These are phyloP conservation scores for Caerostris extrusa DNA, from an alignment of 1,140 invertebrate species.

Conservation along the genomic window DNA sequence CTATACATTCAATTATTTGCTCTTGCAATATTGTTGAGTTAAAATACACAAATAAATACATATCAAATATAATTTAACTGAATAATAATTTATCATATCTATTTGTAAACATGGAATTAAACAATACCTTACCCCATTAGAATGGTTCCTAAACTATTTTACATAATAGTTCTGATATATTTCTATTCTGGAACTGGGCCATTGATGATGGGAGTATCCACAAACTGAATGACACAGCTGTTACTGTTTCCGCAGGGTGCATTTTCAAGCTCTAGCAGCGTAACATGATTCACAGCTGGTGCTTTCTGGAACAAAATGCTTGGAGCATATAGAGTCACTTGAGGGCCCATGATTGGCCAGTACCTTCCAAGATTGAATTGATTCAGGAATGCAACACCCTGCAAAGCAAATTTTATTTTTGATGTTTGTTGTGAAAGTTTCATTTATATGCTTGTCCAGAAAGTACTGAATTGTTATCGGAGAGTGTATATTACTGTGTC, in stretches of 20 bases:
- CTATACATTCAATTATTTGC: too few species aligned
- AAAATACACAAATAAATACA: too few species aligned
- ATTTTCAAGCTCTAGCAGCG: conserved; percentile 81
- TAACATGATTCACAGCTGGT: conserved; percentile 80
- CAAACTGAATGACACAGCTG: conserved; percentile 78
- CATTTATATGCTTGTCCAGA: too few species aligned
- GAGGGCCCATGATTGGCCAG: conserved; percentile 89
- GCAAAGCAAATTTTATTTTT: conserved; percentile 55
- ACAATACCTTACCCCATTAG: too few species aligned
- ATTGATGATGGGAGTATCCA: conserved; percentile 78
- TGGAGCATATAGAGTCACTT: conserved; percentile 89
- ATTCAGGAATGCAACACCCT: conserved; percentile 84
- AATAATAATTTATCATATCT: too few species aligned
- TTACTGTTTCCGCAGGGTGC: conserved; percentile 78
- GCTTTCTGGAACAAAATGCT: conserved; percentile 81
- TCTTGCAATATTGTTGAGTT: too few species aligned
- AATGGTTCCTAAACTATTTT: too few species aligned
- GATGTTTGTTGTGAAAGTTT: conserved; percentile 81
- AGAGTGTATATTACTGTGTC: too few species aligned
- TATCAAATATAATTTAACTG: too few species aligned
- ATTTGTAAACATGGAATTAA: too few species aligned
- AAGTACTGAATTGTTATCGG: too few species aligned
- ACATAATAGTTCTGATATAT: too few species aligned
- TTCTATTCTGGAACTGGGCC: conserved; percentile 65
- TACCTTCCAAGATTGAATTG: conserved; percentile 89